phyloP scores from a whole-genome alignment of 2,797 vertebrate genomes.

The Antrozous pallidus region DNA sequence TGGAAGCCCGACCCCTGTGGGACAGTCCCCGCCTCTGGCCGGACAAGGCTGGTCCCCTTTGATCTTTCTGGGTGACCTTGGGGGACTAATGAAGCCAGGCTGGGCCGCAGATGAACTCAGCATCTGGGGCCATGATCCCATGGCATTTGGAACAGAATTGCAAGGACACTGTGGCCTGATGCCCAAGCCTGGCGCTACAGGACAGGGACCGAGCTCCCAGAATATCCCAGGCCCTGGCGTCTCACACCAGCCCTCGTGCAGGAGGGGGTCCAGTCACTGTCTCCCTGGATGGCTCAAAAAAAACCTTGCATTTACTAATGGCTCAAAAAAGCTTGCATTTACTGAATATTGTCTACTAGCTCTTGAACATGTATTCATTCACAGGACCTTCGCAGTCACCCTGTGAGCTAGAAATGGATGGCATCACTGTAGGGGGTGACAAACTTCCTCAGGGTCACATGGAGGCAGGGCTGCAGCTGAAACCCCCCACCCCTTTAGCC shows the following conservation, averaged over 20 bases:
- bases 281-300: not conserved
- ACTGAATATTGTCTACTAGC: not conserved
- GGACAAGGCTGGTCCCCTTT: slow-evolving; percentile 23
- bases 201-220: not conserved
- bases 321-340: not conserved
- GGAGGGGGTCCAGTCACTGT: not conserved
- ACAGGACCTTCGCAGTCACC: not conserved
- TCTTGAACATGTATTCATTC: not conserved
- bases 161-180: not conserved
- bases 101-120: slow-evolving; percentile 9
- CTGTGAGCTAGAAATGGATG: not conserved
- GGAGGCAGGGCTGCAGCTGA: not conserved
- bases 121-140: not conserved
- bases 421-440: not conserved
- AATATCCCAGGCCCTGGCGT: not conserved
- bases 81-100: slow-evolving; percentile 44
- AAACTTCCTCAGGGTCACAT: not conserved
- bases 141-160: not conserved
- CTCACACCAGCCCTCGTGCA: not conserved
- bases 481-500: not conserved
- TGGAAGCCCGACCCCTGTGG: not conserved
- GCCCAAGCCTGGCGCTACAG: not conserved
- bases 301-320: not conserved
- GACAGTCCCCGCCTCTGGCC: not conserved
- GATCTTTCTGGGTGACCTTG: slow-evolving; percentile 61